These are phyloP conservation scores for Drosophila macrospina DNA, from an alignment of 2,888 invertebrate species.

Conservation along the genomic window DNA sequence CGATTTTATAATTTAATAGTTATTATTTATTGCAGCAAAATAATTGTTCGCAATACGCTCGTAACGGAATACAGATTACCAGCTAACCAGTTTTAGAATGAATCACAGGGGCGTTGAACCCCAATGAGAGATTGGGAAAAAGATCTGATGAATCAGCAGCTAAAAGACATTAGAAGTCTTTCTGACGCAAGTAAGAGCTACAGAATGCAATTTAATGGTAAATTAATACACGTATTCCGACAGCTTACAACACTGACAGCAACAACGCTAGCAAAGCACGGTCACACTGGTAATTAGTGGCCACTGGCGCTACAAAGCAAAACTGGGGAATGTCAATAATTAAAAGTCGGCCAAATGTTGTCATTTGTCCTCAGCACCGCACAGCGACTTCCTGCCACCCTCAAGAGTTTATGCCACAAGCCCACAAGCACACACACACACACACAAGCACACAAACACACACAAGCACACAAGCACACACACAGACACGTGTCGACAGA, in stretches of 20 bases:
- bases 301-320: conserved; percentile 35
- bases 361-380: conserved; percentile 62
- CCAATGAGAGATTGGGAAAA: conserved; percentile 5
- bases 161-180: conserved; percentile 13
- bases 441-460: conserved; percentile 3
- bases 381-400: conserved; percentile 47
- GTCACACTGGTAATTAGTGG: conserved; percentile 53
- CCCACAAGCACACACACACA: conserved; percentile 1
- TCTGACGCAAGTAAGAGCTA: background rate
- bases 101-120: conserved; percentile 23
- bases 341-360: conserved; percentile 80
- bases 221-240: conserved; percentile 13
- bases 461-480: conserved; percentile 18
- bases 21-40: conserved; percentile 6
- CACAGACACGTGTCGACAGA: too few species aligned
- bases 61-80: background rate
- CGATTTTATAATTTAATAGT: conserved; percentile 4
- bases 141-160: conserved; percentile 23
- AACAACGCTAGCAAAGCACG: conserved; percentile 5
- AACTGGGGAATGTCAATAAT: conserved; percentile 72
- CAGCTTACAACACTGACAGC: conserved; percentile 10
- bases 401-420: conserved; percentile 22
- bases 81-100: conserved; percentile 21
- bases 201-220: conserved; percentile 8
- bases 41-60: conserved; percentile 2